Evolutionary conservation across 2,888 invertebrate species (phyloP), one percentile per base, ranked within the genome.

Genomic region (Sthenelais limicola): DNA sequence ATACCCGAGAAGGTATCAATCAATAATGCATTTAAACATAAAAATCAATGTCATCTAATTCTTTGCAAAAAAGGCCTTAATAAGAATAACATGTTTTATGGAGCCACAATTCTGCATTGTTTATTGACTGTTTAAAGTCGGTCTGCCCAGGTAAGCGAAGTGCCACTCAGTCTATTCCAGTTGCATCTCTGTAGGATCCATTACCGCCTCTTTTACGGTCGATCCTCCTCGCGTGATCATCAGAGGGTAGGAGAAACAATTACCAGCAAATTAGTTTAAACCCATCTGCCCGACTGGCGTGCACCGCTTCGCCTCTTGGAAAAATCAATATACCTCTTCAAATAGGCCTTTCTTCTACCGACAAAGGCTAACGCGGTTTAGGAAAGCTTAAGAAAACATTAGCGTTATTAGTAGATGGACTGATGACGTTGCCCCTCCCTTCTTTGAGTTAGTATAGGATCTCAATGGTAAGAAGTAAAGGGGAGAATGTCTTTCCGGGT

Each of bases 231-330:
- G 56, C 56, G 56, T 56, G 56, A 56, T 56, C 56, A 35, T 56
- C 56, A 15, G 18, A 24, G n/a, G n/a, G n/a, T n/a, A n/a, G n/a
- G n/a, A n/a, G n/a, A n/a, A 15, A 62, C 62, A 62, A 62, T 62
- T 62, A 62, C 38, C 62, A 26, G 12, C 43, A 62, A 62, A 62
- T 62, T 62, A 62, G 62, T 62, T 62, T 62, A 62, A 43, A 62
- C 62, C n/a, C 24, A 21, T 26, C 21, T 12, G 26, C 62, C 62
- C 26, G 9, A 24, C 18, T 43, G 7, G 38, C 38, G 24, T 43
- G 12, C 38, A 26, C 62, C 38, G 52, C 52, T 18, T 33, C 32
- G 32, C 56, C 56, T 24, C 56, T 56, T 33, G 21, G 15, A n/a
- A 32, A 32, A 32, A 56, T 56, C 56, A 32, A 56, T 56, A 56